Evolutionary conservation across 2,888 invertebrate species (phyloP), one percentile per base, ranked within the genome.

Genomic region (Vanessa cardui): DNA sequence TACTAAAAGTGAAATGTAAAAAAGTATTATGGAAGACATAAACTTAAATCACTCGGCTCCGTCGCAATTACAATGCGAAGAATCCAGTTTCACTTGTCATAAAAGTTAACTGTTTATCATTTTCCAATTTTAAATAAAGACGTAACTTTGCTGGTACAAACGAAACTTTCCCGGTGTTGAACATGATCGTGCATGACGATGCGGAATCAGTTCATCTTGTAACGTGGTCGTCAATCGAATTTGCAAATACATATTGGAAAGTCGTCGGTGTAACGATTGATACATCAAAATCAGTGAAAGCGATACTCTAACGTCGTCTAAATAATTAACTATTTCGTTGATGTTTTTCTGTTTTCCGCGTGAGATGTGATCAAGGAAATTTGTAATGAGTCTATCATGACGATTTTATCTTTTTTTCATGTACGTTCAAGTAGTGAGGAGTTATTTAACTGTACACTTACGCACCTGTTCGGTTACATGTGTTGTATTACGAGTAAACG

Each of bases 221-320:
- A 80, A 80, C 26, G 52, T 21, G 80, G 78, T 78, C 80, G 79
- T 77, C 84, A 76, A 73, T 75, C 70, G 74, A 71, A 75, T 76
- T 76, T 77, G 80, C 83, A 83, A 83, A 84, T 86, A 80, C 82
- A 81, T 85, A 87, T 89, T 91, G 89, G 92, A 90, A 91, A 90
- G 90, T 88, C 79, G 83, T 80, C 81, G 81, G 82, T 77, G 80
- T 20, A 83, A 82, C 85, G 84, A 88, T 90, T 89, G 85, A 88
- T 88, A 87, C 87, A 82, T 85, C 78, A 66, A 73, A 78, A 69
- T 74, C 63, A 78, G 83, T 81, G 85, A 86, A 85, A 84, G 84
- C 82, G 73, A 75, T 77, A 75, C 74, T 76, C 65, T 70, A 73
- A 76, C 74, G 72, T 74, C 75, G 73, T 68, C 68, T 71, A 76